Base-by-base conservation (phyloP, 2,797 vertebrate species). In the Emys orbicularis region DNA sequence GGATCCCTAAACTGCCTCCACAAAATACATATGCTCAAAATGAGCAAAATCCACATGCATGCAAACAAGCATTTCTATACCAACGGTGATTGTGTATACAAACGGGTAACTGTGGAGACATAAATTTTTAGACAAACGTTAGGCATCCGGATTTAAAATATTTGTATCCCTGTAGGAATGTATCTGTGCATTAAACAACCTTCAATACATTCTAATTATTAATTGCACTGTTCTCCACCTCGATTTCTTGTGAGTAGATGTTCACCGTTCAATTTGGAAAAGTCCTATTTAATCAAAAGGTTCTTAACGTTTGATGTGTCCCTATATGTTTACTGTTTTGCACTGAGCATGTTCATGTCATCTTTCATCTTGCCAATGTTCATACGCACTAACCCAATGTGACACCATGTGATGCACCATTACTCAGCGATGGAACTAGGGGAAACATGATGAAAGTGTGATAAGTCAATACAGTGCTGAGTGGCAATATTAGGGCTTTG, bases 381-480 rank as follows among this genome's bases (percentile, higher is more conserved):
- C 25, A 44, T 41, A 44, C 8, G 27, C 81, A 49, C 54, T 81
- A 89, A 84, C 27, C 57, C 79, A 74, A 31, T 6, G 5, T 90
- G 77, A 79, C 52, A 93, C 65, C 9, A 81, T 56, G 61, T 10
- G 91, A 31, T 27, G 6, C 3, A 53, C n/a, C 37, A 8, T 53
- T 85, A 76, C 49, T 50, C 59, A 84, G 59, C 23, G 49, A 56
- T 50, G 92, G 61, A 41, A 77, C 34, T 72, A 77, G 53, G 47
- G 10, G 4, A 84, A 86, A 86, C n/a, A 15, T 8, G 34, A 53
- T 74, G 77, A 34, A 54, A 86, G 52, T 16, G 50, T 10, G 83
- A n/a, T 68, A 80, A 94, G 57, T 94, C 87, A 91, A 76, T 54
- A 23, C 54, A 65, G 12, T 84, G 81, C 76, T 95, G 57, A 77